Conservation (phyloP, 2,797 vertebrate species). For the Knipowitschia caucasica region DNA sequence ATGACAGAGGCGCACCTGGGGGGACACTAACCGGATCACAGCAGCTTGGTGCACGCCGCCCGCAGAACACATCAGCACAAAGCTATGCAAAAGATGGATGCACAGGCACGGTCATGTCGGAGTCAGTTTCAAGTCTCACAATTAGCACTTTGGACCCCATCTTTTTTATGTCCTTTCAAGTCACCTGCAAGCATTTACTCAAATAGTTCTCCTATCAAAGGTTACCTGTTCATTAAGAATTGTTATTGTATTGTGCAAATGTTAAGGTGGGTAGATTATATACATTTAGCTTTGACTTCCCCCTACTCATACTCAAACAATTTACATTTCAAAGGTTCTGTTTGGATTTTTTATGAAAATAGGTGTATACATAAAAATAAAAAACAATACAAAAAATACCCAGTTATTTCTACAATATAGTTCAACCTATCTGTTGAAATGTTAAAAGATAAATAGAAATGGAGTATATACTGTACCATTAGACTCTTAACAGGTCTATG, state of each 20-base stretch:
- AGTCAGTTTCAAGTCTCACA: slow-evolving; percentile 29
- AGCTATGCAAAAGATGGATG: slow-evolving; percentile 59
- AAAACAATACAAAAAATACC: no score
- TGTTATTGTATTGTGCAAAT: no score
- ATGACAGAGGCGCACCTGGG: slow-evolving; percentile 70
- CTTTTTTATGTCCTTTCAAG: not conserved
- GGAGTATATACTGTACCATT: not conserved
- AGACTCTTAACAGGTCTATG: not conserved
- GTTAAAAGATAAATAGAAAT: slow-evolving; percentile 30
- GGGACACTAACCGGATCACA: slow-evolving; percentile 58
- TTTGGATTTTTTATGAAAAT: no score
- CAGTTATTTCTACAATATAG: no score
- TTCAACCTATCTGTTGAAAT: not conserved
- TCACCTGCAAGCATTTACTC: not conserved
- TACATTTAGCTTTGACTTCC: no score
- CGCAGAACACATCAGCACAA: slow-evolving; percentile 61
- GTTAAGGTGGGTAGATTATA: no score
- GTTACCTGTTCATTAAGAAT: not conserved
- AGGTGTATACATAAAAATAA: no score
- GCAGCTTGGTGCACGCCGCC: slow-evolving; percentile 58
- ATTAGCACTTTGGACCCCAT: not conserved
- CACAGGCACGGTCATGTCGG: slow-evolving; percentile 61
- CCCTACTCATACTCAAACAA: no score
- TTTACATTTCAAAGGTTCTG: no score
- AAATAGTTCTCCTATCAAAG: no score